Base-by-base conservation (phyloP, 2,113 vertebrate genomes). In the Microcebus ravelobensis region DNA sequence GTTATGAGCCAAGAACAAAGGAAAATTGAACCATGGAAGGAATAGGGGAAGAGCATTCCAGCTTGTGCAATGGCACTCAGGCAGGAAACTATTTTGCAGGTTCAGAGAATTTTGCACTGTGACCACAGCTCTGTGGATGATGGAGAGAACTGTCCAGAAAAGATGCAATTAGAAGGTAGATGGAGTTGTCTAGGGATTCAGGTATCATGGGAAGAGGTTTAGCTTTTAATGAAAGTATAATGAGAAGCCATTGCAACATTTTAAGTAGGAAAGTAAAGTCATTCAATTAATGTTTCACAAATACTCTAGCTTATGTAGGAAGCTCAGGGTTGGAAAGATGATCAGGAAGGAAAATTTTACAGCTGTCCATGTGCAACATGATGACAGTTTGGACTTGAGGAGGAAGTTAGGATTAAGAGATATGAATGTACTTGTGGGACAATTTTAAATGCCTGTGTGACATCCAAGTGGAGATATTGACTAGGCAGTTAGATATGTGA, bases 391-490 rank as follows among this genome's bases (percentile, higher is more conserved):
- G 68, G 21, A 93, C 63, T 55, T 8, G 42, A 59, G 34, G 29
- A 74, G 12, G 25, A 8, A 25, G 4, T 31, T 25, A 31, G 39
- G 34, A 91, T 48, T 91, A 71, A 80, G 23, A 59, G 10, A 79
- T 12, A 59, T 25, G 21, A 63, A 92, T 63, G 42, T 39, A 89
- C 79, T 67, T 94, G 27, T 57, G 83, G 36, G 36, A 91, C 6
- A 31, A 52, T 94, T 93, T 95, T 90, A 96, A 81, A 83, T 68
- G n/a, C 8, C 21, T 39, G 1, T 52, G 63, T 91, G 84, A 92
- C 45, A 67, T 31, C 83, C 63, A 91, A 84, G 55, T 59, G 42
- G 48, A 96, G 92, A 93, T 68, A 21, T 50, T 89, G 23, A 91
- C 63, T 34, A 68, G 45, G 8, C 17, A 88, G 14, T 91, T 83